Evolutionary conservation across 2,113 vertebrate species (phyloP).

Genomic region (Actenoides hombroni): DNA sequence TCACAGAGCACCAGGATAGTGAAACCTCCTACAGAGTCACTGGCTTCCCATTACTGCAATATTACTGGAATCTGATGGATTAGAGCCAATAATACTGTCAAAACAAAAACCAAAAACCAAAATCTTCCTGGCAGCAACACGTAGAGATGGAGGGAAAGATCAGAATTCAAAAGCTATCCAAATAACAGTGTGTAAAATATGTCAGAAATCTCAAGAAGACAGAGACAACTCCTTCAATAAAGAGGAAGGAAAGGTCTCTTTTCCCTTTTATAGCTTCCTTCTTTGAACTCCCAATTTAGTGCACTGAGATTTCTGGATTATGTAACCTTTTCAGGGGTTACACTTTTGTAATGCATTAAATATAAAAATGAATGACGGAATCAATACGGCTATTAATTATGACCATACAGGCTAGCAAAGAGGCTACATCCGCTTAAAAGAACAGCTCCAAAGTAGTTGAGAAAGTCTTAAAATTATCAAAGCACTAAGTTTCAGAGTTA

Average conservation of each 20-base stretch:
- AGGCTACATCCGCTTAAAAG: neutral
- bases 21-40: neutral
- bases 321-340: neutral
- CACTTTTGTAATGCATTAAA: conserved; percentile 2
- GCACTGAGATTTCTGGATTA: neutral
- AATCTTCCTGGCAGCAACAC: neutral
- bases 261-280: neutral
- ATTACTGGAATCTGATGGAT: neutral
- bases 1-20: neutral
- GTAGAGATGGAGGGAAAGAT: neutral
- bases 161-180: neutral
- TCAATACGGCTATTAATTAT: conserved; percentile 20
- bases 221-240: neutral
- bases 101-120: neutral
- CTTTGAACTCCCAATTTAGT: neutral
- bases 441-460: neutral
- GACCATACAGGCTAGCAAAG: neutral
- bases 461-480: neutral
- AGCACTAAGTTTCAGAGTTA: neutral
- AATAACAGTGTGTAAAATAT: neutral
- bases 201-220: neutral
- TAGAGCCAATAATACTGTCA: neutral
- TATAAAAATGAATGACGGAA: conserved; percentile 12
- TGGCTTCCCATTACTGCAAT: neutral
- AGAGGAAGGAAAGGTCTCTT: neutral